Conservation (phyloP, 1,140 invertebrate genomes). For the Portunus trituberculatus region DNA sequence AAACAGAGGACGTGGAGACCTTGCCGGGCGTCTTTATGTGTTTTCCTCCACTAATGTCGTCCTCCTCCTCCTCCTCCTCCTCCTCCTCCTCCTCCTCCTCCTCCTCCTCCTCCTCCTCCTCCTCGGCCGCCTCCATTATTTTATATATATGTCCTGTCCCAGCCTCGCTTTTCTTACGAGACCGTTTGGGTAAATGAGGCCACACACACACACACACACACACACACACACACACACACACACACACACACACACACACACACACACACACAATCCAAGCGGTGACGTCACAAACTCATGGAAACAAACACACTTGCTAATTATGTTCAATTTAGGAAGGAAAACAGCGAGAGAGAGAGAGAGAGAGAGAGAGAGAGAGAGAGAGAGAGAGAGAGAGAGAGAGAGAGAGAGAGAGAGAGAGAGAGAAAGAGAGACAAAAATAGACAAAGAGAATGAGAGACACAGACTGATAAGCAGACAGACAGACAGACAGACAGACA, state of each 20-base stretch:
- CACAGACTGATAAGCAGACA: not conserved
- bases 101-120: not conserved
- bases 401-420: not conserved
- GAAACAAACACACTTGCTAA: too few relatives aligned
- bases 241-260: not conserved
- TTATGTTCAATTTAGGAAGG: not conserved
- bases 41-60: constrained; percentile 53
- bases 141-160: constrained; percentile 47
- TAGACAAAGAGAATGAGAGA: not conserved
- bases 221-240: constrained; percentile 11
- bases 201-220: not conserved
- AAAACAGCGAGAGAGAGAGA: not conserved
- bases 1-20: constrained; percentile 26
- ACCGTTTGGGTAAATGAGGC: not conserved
- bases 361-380: not conserved
- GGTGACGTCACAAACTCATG: too few relatives aligned
- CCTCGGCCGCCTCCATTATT: not conserved
- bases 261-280: not conserved
- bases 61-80: not conserved
- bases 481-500: not conserved
- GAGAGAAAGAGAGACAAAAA: not conserved
- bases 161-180: constrained; percentile 29
- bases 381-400: not conserved
- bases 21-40: constrained; percentile 42
- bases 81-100: not conserved